Evolutionary conservation across 2,113 vertebrate genomes (phyloP).

Genomic region (Callipepla squamata): DNA sequence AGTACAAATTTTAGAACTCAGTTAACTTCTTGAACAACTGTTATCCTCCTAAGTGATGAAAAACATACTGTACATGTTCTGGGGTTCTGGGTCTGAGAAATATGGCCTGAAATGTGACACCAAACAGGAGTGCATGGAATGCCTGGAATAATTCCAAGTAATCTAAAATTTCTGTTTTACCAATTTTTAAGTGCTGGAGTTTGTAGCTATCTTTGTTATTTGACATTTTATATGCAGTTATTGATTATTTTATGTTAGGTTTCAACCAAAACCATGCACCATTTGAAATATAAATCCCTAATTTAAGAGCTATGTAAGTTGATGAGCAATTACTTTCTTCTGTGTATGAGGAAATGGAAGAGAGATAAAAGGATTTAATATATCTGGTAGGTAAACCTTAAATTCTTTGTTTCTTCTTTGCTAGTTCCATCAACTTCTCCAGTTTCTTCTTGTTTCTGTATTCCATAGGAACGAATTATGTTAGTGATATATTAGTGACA

Average conservation of each 20-base stretch:
- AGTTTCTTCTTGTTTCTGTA: neutral
- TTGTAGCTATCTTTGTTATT: neutral
- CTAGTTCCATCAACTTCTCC: neutral
- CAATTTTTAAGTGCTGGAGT: neutral
- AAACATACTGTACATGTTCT: neutral
- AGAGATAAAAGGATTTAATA: neutral
- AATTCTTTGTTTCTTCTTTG: neutral
- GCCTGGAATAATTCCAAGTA: neutral
- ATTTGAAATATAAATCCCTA: neutral
- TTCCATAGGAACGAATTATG: neutral
- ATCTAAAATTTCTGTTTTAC: neutral
- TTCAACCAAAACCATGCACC: neutral
- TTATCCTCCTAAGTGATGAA: neutral
- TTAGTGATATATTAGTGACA: neutral
- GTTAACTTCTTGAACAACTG: neutral
- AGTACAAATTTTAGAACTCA: neutral
- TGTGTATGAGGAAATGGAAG: neutral
- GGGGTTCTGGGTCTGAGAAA: accelerated
- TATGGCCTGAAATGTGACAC: neutral
- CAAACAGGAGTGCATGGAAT: neutral
- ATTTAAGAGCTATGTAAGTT: neutral
- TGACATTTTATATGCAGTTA: neutral
- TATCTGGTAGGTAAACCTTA: neutral
- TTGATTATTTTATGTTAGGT: neutral
- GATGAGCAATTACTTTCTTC: neutral